These are phyloP conservation scores for Trypoxylus dichotomus DNA, from an alignment of 1,140 invertebrate species.

Conservation along the genomic window DNA sequence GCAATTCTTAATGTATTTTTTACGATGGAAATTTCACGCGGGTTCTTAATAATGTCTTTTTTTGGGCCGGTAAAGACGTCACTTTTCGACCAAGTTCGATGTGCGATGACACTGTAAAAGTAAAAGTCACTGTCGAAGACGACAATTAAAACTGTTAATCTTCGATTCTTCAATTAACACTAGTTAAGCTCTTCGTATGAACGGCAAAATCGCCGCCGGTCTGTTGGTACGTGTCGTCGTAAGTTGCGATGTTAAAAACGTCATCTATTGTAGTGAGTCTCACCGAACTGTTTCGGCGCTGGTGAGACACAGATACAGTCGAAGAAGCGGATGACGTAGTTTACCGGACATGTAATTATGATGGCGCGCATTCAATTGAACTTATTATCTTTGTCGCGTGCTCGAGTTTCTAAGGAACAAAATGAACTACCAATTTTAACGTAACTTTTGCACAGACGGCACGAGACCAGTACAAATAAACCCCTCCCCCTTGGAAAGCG, in stretches of 20 bases:
- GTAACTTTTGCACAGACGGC: constrained; percentile 30
- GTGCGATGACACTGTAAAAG: constrained; percentile 17
- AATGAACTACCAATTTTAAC: constrained; percentile 29
- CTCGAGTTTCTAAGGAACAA: constrained; percentile 28
- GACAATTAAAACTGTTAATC: constrained; percentile 24
- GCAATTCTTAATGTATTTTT: not conserved
- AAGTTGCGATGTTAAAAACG: not conserved
- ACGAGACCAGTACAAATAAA: constrained; percentile 31
- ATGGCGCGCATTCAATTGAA: constrained; percentile 29
- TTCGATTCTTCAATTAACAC: constrained; percentile 22
- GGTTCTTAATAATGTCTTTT: not conserved
- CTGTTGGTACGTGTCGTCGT: not conserved
- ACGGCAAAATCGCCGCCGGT: not conserved
- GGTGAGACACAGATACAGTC: constrained; percentile 5
- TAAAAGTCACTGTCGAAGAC: constrained; percentile 11
- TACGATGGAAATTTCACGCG: not conserved
- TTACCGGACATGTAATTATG: constrained; percentile 29
- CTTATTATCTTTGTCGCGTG: constrained; percentile 29
- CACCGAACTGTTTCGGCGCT: not conserved
- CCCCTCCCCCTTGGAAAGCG: constrained; percentile 21
- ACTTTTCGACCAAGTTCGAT: not conserved
- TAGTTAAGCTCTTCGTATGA: constrained; percentile 2
- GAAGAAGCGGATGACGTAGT: constrained; percentile 14
- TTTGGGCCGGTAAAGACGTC: not conserved
- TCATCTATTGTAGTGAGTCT: not conserved